Evolutionary conservation across 2,888 invertebrate species (phyloP), one percentile per base, ranked within the genome.

Genomic region (Rotaria sp.): DNA sequence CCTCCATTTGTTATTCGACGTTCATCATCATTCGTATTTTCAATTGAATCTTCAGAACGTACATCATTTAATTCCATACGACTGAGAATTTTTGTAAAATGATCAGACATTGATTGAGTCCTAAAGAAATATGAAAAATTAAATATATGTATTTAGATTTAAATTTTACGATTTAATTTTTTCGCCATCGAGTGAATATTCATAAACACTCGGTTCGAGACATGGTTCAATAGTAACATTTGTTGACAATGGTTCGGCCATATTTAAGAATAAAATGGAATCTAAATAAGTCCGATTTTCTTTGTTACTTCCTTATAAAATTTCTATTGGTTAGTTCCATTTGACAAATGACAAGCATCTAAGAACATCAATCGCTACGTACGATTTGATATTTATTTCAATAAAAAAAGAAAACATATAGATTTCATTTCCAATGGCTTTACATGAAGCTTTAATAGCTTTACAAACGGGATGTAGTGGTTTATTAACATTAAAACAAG

Each of bases 401-500:
- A 50, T 5, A 50, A 50, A 50, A 15, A 50, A 18, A 15, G 15
- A 45, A 45, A 11, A 45, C 8, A 45, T 45, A 45, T 50, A 50
- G 10, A 0, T 50, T 18, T 50, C 18, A 18, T 50, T 26, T 26
- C 1, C 5, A 45, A 80, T 80, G 80, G 80, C 80, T 80, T 80
- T 80, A 26, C 80, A 80, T 41, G 80, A 80, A 45, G 80, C 80
- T 45, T 80, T 80, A n/a, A n/a, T 80, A 80, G 80, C 80, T 45
- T 80, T 80, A 45, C 80, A 80, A 45, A 80, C 80, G 0, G 80
- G 80, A 45, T 80, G 80, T 45, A 80, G 80, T 45, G 80, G 80
- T n/a, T n/a, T 80, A 80, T 45, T 80, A n/a, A 80, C 80, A 45
- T 45, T 80, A n/a, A 80, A 80, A 80, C 80, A 80, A 15, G 80